Evolutionary conservation across 2,888 invertebrate genomes (phyloP).

Genomic region (Hypercompe scribonia): DNA sequence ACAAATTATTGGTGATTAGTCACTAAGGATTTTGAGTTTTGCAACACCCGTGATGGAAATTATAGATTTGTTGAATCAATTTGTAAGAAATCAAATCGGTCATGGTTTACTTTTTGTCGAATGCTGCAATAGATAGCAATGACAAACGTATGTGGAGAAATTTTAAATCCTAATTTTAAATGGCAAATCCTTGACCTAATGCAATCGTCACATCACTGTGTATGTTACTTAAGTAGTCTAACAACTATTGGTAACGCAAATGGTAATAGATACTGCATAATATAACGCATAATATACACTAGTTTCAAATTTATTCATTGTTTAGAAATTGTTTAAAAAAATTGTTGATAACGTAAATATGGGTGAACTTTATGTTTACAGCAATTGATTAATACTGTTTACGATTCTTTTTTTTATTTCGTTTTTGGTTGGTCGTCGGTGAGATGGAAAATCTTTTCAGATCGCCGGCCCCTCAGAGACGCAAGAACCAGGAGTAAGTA

Average conservation of each 20-base stretch:
- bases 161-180: neutral
- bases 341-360: too few relatives aligned
- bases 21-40: conserved; percentile 29
- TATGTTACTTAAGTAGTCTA: neutral
- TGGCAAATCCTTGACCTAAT: neutral
- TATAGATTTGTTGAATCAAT: conserved; percentile 14
- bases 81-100: conserved; percentile 9
- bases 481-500: too few relatives aligned
- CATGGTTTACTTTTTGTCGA: conserved; percentile 2
- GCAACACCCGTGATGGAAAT: conserved; percentile 10
- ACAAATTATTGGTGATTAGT: conserved; percentile 29
- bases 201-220: neutral
- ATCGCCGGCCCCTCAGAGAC: too few relatives aligned
- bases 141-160: neutral
- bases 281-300: neutral
- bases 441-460: too few relatives aligned
- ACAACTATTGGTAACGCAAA: neutral
- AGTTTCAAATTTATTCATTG: neutral
- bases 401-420: too few relatives aligned
- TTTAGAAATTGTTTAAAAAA: neutral
- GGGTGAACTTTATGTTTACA: too few relatives aligned
- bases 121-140: conserved; percentile 13
- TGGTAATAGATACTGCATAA: too few relatives aligned
- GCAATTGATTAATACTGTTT: too few relatives aligned
- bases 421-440: too few relatives aligned